Evolutionary conservation across 2,797 vertebrate genomes (phyloP), one percentile per base, ranked within the genome.

Genomic region (Oryzias sinensis): DNA sequence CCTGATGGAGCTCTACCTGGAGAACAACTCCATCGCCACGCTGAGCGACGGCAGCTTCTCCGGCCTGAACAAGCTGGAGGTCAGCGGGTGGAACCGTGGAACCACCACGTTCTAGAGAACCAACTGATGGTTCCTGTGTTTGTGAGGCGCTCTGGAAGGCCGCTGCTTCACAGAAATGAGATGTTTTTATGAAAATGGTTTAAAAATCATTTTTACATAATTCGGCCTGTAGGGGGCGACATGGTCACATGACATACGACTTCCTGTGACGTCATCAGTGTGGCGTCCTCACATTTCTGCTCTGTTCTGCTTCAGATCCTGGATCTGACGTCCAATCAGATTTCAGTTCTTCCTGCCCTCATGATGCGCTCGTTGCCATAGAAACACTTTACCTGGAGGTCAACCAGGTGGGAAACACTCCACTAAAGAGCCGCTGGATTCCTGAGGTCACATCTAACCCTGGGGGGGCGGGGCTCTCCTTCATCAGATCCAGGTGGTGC

Each of bases 1-100:
- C 40, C 74, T 92, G 66, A 80, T 59, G 4, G 75, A 75, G 42
- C 79, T 92, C 49, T 71, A 86, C 77, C 83, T 92, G 69, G 37
- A 80, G 5, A 46, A 76, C 43, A 92, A 92, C 62, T n/a, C 2
- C 40, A 56, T 92, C 13, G 0, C 8, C 6, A 50, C 79, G 0
- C 77, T 92, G 63, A 77, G 69, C 2, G 20, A 82, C 55, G 5
- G 13, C 4, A 65, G 77, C 60, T 92, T 92, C 18, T 68, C 68
- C 2, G 81, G 81, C 6, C 85, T 92, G 24, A 59, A 25, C n/a
- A 46, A 14, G 40, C 78, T 92, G 50, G 53, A 91, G 85, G 62
- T 91, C n/a, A 60, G 72, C 0, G 14, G 3, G 43, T 24, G 27
- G 11, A 2, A 22, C 20, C 20, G 20, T 22, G 20, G 20, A 22